These are phyloP conservation scores for Manis pentadactyla DNA, from an alignment of 2,797 vertebrate genomes.

Conservation along the genomic window DNA sequence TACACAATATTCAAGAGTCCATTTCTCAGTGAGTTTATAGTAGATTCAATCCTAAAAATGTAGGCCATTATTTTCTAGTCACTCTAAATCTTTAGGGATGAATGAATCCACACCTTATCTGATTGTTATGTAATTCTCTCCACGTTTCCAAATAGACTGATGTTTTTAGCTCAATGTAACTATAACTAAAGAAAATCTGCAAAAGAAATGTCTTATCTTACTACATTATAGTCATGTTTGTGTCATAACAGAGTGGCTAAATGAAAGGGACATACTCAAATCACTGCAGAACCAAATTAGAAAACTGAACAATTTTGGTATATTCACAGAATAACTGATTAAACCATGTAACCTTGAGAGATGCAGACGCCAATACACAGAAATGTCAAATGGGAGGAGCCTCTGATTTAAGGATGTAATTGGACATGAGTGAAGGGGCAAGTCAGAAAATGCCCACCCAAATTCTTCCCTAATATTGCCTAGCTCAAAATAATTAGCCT, in stretches of 20 bases:
- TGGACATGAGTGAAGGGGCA: neutral
- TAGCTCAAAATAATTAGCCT: neutral
- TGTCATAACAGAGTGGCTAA: slow-evolving; percentile 63
- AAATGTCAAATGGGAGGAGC: neutral
- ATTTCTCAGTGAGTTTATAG: neutral
- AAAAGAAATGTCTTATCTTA: slow-evolving; percentile 68
- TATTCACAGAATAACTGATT: slow-evolving; percentile 70
- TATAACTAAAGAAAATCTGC: slow-evolving; percentile 64
- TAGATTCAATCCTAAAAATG: neutral
- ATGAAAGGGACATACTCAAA: slow-evolving; percentile 69
- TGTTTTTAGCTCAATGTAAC: slow-evolving; percentile 39
- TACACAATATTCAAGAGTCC: neutral
- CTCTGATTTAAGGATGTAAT: neutral
- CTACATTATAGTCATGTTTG: slow-evolving; percentile 72
- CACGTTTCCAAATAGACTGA: neutral
- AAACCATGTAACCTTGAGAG: neutral
- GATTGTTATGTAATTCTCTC: slow-evolving; percentile 51
- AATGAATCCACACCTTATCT: neutral
- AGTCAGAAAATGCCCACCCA: neutral
- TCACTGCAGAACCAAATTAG: slow-evolving; percentile 63
- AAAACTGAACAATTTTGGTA: slow-evolving; percentile 66
- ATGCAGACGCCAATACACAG: neutral
- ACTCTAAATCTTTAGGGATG: slow-evolving; percentile 32
- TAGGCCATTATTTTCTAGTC: neutral
- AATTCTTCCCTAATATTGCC: neutral